Evolutionary conservation across 1,140 invertebrate genomes (phyloP).

Genomic region (Gyrodactylus bullatarudis): DNA sequence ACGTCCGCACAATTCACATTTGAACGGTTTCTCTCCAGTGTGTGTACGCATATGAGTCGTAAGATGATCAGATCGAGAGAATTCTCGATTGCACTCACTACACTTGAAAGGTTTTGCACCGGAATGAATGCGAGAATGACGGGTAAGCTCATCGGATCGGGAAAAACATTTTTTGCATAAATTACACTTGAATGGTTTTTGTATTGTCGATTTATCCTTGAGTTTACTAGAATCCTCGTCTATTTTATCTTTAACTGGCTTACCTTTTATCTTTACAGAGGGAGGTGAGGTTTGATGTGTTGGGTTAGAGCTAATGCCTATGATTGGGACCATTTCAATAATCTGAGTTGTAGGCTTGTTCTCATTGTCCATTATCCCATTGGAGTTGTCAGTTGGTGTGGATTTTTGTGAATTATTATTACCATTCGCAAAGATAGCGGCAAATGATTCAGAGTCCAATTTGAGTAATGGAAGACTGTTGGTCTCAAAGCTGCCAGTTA

Average conservation of each 20-base stretch:
- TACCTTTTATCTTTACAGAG: too few species aligned
- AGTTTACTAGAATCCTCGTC: too few species aligned
- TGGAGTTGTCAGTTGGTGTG: too few species aligned
- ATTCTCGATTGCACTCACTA: constrained; percentile 53
- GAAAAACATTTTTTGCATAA: constrained; percentile 2
- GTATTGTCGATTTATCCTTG: too few species aligned
- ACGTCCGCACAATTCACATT: constrained; percentile 80
- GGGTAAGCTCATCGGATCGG: background rate
- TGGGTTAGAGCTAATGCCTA: background rate
- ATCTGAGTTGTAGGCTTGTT: background rate
- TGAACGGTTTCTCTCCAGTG: constrained; percentile 60
- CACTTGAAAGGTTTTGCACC: constrained; percentile 81
- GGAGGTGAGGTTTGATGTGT: background rate
- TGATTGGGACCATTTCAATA: background rate
- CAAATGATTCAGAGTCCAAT: background rate
- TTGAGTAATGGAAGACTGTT: background rate
- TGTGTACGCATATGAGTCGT: constrained; percentile 22
- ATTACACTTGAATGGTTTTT: background rate
- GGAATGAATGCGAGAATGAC: constrained; percentile 1
- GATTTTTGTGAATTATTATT: too few species aligned
- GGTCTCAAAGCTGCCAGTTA: too few species aligned
- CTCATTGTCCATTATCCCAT: background rate
- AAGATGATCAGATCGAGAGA: constrained; percentile 39
- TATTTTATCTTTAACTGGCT: too few species aligned
- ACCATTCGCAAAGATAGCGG: background rate